These are phyloP conservation scores for Stenchaetothrips biformis DNA, from an alignment of 2,888 invertebrate species.

Conservation along the genomic window DNA sequence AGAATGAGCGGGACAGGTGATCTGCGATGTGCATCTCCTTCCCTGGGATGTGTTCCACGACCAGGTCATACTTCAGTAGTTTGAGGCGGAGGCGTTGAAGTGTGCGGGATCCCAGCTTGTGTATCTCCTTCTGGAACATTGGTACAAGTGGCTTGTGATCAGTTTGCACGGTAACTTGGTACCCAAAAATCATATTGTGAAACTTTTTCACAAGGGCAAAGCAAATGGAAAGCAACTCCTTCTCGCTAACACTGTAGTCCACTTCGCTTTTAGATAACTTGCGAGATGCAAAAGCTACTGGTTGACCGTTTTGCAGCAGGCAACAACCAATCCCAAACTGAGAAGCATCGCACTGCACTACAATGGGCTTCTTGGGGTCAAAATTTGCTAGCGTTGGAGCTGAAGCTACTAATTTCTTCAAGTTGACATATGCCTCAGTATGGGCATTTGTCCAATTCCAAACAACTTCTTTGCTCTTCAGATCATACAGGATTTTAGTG, in stretches of 20 bases:
- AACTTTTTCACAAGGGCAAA: conserved; percentile 42
- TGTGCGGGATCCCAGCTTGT: conserved; percentile 37
- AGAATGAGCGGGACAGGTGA: conserved; percentile 39
- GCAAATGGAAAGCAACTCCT: conserved; percentile 41
- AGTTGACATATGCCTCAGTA: conserved; percentile 35
- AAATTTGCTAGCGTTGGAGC: conserved; percentile 39
- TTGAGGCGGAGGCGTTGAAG: conserved; percentile 40
- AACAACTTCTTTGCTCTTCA: conserved; percentile 38
- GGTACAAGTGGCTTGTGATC: conserved; percentile 42
- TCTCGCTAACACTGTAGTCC: conserved; percentile 42
- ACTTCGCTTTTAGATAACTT: conserved; percentile 39
- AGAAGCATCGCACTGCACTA: conserved; percentile 40
- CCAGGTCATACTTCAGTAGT: conserved; percentile 39
- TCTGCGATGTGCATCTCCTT: conserved; percentile 40
- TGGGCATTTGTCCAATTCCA: conserved; percentile 40
- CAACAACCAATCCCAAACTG: conserved; percentile 40
- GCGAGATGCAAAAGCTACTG: conserved; percentile 43
- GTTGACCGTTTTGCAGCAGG: conserved; percentile 41
- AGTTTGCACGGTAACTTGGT: conserved; percentile 38
- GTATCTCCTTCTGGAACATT: conserved; percentile 40
- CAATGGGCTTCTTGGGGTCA: conserved; percentile 38
- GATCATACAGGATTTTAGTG: conserved; percentile 35
- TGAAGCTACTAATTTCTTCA: conserved; percentile 36
- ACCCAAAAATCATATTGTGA: too few species aligned
- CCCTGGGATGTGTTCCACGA: too few species aligned